A percentile compares a stretch with the other conserved stretches of the same genome.
Conservation (phyloP, 2,797 vertebrate species). For the Pseudomugil tenellus region DNA sequence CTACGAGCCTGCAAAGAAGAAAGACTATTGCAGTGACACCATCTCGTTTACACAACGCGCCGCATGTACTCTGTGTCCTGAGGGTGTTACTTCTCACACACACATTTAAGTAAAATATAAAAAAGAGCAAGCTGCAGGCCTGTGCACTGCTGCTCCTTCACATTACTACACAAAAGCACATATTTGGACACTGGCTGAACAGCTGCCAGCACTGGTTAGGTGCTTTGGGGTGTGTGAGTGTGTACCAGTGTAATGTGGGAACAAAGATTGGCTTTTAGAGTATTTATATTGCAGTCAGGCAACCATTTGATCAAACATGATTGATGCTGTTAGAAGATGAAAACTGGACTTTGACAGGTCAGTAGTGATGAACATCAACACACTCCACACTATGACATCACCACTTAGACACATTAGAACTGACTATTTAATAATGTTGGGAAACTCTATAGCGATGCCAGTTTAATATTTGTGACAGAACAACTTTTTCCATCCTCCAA, state of each 20-base stretch:
- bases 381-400: neutral
- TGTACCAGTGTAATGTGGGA: neutral
- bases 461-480: too few species aligned
- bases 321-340: neutral
- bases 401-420: neutral
- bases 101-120: neutral
- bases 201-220: constrained; percentile 31
- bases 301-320: neutral
- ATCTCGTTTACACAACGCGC: constrained; percentile 59
- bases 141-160: constrained; percentile 37
- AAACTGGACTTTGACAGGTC: neutral
- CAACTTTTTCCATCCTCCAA: neutral
- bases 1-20: constrained; percentile 41
- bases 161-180: constrained; percentile 37
- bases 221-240: neutral
- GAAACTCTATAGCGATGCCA: too few species aligned
- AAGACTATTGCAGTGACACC: constrained; percentile 56
- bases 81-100: constrained; percentile 17
- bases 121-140: constrained; percentile 30
- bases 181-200: constrained; percentile 3
- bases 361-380: too few species aligned
- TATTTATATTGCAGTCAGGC: neutral
- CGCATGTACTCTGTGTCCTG: constrained; percentile 31
- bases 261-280: neutral
- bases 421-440: too few species aligned